These are phyloP conservation scores for Smutsia temminckii DNA, from an alignment of 2,797 vertebrate species.

Conservation along the genomic window DNA sequence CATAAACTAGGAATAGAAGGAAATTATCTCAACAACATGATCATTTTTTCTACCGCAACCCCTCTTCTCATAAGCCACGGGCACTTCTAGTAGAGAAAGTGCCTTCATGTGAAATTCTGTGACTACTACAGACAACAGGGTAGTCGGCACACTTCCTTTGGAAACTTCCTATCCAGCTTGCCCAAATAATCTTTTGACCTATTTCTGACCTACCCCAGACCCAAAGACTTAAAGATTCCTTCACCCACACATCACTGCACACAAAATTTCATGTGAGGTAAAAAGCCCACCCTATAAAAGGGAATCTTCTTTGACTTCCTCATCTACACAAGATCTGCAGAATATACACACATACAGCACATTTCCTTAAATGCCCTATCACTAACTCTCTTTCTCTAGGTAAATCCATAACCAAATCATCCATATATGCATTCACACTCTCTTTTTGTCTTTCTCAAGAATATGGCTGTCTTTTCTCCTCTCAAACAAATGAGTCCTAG, in stretches of 20 bases:
- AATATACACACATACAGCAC: not conserved
- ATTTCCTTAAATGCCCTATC: not conserved
- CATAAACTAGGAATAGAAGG: not conserved
- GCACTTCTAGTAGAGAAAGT: not conserved
- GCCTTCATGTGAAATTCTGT: not conserved
- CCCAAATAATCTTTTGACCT: not conserved
- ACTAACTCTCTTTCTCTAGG: not conserved
- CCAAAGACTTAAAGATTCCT: not conserved
- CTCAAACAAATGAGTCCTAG: not conserved
- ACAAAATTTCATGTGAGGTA: not conserved
- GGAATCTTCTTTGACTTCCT: not conserved
- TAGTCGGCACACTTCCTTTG: not conserved
- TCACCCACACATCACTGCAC: not conserved
- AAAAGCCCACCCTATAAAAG: not conserved
- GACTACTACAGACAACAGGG: not conserved
- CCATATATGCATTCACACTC: not conserved
- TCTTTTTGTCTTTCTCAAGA: not conserved
- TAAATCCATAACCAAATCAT: not conserved
- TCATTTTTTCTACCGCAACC: not conserved
- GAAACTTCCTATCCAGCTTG: not conserved
- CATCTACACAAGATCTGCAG: not conserved
- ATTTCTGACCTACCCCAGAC: not conserved
- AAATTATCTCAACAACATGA: not conserved
- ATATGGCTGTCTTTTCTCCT: not conserved
- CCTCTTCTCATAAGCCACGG: not conserved